Evolutionary conservation across 2,797 vertebrate genomes (phyloP), one percentile per base, ranked within the genome.

Genomic region (Eospalax fontanierii): DNA sequence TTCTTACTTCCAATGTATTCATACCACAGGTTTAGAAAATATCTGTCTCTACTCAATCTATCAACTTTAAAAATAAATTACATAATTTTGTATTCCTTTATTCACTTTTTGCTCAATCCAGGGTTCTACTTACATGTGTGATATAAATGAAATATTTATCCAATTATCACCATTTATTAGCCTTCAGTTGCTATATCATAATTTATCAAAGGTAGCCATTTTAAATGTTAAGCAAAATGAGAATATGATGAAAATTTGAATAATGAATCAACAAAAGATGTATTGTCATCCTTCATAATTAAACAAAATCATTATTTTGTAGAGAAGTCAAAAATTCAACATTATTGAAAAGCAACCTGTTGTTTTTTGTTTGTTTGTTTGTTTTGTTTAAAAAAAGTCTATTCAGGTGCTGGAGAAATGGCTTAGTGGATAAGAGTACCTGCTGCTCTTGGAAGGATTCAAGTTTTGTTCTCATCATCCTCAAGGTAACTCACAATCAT

Each of bases 1-100:
- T 87, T 90, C 83, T 92, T 94, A 66, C 19, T 85, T 88, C n/a
- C 59, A 89, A 68, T 6, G 21, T 89, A 79, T 38, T 85, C 2
- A 68, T 24, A 59, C 18, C 33, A 89, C 33, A 82, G 9, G 15
- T 61, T 86, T 2, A 75, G 33, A 80, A 59, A 74, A 90, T 10
- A 61, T 85, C 4, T 73, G 4, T 85, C 15, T 40, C 0, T 43
- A 65, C 75, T 74, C 28, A 4, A 93, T 87, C 70, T 33, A 90
- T 43, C 22, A 79, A 71, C 4, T 75, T 30, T 12, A 91, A 91
- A 38, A 91, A 68, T 24, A 85, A 74, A 79, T 54, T 54, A 76
- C 85, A 15, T 12, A 75, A 75, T 4, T 68, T 79, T 9, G 24
- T 38, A 28, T 30, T 57, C 15, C 61, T n/a, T 73, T 88, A 2